Conservation (phyloP, 2,797 vertebrate species). For the Danio aesculapii region DNA sequence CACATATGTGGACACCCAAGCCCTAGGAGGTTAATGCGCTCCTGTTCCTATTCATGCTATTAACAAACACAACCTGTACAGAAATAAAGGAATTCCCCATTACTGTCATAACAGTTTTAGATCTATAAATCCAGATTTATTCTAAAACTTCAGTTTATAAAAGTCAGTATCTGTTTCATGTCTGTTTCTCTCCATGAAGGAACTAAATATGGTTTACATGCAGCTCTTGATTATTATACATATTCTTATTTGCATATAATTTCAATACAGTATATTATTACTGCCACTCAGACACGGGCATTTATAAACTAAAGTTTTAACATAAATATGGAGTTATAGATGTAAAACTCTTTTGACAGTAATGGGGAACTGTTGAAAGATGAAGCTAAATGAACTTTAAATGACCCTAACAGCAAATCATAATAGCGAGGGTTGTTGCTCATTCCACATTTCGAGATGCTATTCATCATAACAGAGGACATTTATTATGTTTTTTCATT, state of each 20-base stretch:
- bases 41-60: too few relatives aligned
- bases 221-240: too few relatives aligned
- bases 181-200: too few relatives aligned
- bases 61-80: too few relatives aligned
- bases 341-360: neutral
- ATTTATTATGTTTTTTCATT: conserved; percentile 49
- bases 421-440: neutral
- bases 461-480: conserved; percentile 10
- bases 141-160: neutral
- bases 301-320: neutral
- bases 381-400: neutral
- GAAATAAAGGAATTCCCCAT: neutral
- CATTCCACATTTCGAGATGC: neutral
- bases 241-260: too few relatives aligned
- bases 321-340: neutral
- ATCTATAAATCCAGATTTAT: neutral
- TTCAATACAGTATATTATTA: too few relatives aligned
- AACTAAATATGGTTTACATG: too few relatives aligned
- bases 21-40: too few relatives aligned
- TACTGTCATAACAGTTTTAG: neutral
- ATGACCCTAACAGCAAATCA: conserved; percentile 10
- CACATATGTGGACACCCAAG: too few relatives aligned
- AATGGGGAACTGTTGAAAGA: neutral
- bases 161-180: too few relatives aligned
- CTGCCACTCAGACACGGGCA: too few relatives aligned